These are phyloP conservation scores for Cyrtonyx montezumae DNA, from an alignment of 2,113 vertebrate genomes.

Conservation along the genomic window DNA sequence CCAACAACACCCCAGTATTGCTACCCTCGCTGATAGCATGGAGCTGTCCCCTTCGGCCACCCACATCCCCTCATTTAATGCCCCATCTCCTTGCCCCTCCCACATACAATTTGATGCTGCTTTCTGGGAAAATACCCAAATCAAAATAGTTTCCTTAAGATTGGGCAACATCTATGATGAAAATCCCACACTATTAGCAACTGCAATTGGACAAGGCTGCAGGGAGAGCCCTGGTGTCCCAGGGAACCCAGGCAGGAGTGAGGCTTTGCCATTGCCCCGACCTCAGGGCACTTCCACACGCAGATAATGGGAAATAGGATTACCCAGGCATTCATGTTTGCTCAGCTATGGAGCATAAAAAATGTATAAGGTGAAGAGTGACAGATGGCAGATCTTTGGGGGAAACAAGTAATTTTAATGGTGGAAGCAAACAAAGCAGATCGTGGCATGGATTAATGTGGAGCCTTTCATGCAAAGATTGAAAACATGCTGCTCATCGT, in stretches of 20 bases:
- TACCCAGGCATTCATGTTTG: constrained; percentile 55
- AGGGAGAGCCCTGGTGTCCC: not conserved
- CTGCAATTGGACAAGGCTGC: not conserved
- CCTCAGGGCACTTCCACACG: not conserved
- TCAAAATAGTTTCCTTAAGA: not conserved
- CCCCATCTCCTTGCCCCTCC: constrained; percentile 23
- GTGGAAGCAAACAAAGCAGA: constrained; percentile 63
- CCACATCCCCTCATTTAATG: not conserved
- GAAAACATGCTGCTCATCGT: constrained; percentile 33
- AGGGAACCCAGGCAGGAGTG: not conserved
- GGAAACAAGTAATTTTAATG: constrained; percentile 66
- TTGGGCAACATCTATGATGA: not conserved
- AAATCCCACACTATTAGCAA: not conserved
- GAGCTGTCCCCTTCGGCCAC: not conserved
- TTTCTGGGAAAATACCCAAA: not conserved
- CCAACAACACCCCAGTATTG: accelerated
- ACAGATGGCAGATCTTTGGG: constrained; percentile 61
- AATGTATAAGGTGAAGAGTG: constrained; percentile 68
- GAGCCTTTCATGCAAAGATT: constrained; percentile 62
- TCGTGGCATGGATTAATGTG: constrained; percentile 58
- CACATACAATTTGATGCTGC: not conserved
- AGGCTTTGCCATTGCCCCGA: not conserved
- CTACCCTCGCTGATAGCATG: not conserved
- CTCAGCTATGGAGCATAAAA: constrained; percentile 58
- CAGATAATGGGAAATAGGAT: constrained; percentile 45